These are phyloP conservation scores for Paracentrotus lividus DNA, from an alignment of 53 echinoderm and acorn worm species.

Conservation along the genomic window DNA sequence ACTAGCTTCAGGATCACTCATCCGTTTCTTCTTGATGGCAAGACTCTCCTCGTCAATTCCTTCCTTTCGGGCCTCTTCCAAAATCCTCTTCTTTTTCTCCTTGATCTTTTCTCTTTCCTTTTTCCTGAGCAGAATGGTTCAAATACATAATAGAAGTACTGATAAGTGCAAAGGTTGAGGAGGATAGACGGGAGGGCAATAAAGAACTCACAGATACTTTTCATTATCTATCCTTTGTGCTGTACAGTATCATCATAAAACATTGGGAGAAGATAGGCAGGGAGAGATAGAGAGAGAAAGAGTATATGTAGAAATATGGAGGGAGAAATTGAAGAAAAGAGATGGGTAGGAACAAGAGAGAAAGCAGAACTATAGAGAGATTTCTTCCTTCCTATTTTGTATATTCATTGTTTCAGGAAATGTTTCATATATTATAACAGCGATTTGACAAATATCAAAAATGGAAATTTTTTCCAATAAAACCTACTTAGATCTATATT, in stretches of 20 bases:
- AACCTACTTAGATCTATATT: too few species aligned
- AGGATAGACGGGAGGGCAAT: too few species aligned
- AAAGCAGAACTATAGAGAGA: too few species aligned
- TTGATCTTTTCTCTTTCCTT: slow-evolving; percentile 82
- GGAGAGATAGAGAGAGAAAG: background rate
- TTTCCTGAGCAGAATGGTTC: slow-evolving; percentile 64
- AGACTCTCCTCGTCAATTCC: slow-evolving; percentile 71
- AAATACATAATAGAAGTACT: background rate
- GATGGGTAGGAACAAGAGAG: too few species aligned
- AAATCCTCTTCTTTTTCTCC: slow-evolving; percentile 67
- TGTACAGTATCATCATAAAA: background rate
- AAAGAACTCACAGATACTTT: too few species aligned
- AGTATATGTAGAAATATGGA: background rate
- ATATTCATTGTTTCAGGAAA: too few species aligned
- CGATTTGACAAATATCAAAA: too few species aligned
- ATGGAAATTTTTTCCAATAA: too few species aligned
- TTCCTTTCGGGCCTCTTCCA: slow-evolving; percentile 68
- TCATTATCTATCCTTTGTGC: slow-evolving; percentile 82
- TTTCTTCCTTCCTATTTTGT: too few species aligned
- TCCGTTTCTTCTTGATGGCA: slow-evolving; percentile 76
- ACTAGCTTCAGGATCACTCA: slow-evolving; percentile 91
- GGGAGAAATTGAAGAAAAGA: background rate
- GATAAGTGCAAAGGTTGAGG: too few species aligned
- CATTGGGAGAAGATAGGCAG: background rate
- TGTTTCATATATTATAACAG: too few species aligned